Evolutionary conservation across 2,797 vertebrate species (phyloP).

Genomic region (Aeoliscus strigatus): DNA sequence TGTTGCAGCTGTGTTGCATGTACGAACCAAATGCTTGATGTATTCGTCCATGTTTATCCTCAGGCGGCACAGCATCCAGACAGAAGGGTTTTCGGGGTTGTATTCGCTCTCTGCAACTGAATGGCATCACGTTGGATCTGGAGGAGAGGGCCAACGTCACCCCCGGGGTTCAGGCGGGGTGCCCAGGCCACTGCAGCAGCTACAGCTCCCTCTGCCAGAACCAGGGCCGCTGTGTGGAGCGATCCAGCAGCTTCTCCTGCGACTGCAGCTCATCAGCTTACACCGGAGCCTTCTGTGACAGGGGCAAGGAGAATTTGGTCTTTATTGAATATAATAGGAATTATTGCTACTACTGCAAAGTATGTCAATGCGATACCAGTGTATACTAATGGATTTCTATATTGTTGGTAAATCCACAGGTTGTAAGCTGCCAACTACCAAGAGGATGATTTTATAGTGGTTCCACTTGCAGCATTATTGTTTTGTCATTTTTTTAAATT

Average conservation of each 20-base stretch:
- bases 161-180: conserved; percentile 82
- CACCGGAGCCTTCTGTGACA: conserved; percentile 80
- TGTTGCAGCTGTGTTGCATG: too few relatives aligned
- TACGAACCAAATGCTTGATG: too few relatives aligned
- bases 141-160: conserved; percentile 84
- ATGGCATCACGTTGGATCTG: conserved; percentile 83
- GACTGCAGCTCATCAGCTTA: conserved; percentile 82
- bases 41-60: conserved; percentile 5
- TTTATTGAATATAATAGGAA: too few relatives aligned
- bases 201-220: conserved; percentile 83
- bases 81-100: conserved; percentile 88
- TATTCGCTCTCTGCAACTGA: conserved; percentile 83
- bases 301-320: conserved; percentile 51
- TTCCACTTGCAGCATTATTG: too few relatives aligned
- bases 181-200: conserved; percentile 88
- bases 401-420: too few relatives aligned
- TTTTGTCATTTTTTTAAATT: too few relatives aligned
- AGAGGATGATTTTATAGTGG: too few relatives aligned
- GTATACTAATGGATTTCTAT: too few relatives aligned
- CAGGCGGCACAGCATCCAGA: conserved; percentile 86
- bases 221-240: conserved; percentile 83
- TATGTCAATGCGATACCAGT: too few relatives aligned
- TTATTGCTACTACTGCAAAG: too few relatives aligned
- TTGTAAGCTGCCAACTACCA: too few relatives aligned
- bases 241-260: conserved; percentile 78